phyloP scores from a whole-genome alignment of 2,888 invertebrate genomes.

The Holacanthella duospinosa region DNA sequence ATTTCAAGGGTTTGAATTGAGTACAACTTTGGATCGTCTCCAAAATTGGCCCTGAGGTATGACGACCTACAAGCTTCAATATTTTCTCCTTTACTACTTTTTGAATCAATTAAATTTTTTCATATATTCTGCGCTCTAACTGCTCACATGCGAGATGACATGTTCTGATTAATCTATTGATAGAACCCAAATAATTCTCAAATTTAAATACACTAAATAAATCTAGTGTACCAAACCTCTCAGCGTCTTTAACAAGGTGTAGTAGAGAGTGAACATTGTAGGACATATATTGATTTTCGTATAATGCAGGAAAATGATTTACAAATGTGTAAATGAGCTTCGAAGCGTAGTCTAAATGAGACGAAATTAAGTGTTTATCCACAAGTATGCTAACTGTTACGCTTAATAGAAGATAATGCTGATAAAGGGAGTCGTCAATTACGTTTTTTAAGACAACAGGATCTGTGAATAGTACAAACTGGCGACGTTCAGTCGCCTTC shows the following conservation, averaged over 20 bases:
- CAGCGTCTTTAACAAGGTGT: constrained; percentile 33
- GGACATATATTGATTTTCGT: not conserved
- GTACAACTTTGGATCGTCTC: no score
- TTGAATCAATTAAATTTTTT: no score
- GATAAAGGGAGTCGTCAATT: not conserved
- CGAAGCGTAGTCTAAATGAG: not conserved
- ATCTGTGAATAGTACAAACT: not conserved
- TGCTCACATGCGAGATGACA: constrained; percentile 8
- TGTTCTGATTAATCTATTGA: constrained; percentile 12
- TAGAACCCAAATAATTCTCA: constrained; percentile 30
- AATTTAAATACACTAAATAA: constrained; percentile 31
- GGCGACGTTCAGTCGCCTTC: not conserved
- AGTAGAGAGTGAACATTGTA: not conserved
- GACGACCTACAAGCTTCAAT: no score
- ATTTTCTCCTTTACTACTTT: no score
- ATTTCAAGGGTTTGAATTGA: no score
- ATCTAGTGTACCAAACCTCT: constrained; percentile 30
- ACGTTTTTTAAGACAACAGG: not conserved
- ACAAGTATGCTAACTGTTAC: not conserved
- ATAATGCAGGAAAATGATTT: not conserved
- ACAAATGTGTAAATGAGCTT: not conserved
- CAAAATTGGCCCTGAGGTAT: no score
- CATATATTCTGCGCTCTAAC: constrained; percentile 4
- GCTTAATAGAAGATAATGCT: not conserved
- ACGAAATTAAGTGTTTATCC: not conserved